These are phyloP conservation scores for Cuculus canorus DNA, from an alignment of 2,797 vertebrate species.

Conservation along the genomic window DNA sequence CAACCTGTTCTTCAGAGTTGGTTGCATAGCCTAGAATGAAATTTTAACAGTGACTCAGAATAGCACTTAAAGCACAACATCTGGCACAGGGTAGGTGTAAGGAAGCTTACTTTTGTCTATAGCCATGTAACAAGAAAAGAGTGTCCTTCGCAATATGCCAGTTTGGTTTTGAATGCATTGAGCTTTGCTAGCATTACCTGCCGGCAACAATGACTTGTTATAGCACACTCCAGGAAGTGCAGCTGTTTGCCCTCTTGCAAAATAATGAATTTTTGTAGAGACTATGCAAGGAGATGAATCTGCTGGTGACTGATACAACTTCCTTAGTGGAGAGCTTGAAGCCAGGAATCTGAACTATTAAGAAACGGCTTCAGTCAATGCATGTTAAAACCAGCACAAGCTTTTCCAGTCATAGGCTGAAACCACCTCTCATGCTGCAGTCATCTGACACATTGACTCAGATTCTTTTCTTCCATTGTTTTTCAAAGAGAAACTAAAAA, in stretches of 20 bases:
- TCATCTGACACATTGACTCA: background rate
- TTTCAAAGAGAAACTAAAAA: background rate
- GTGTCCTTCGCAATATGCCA: background rate
- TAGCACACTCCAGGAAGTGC: background rate
- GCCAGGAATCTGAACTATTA: background rate
- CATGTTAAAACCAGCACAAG: background rate
- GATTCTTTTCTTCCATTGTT: background rate
- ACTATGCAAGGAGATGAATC: background rate
- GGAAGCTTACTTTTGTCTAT: background rate
- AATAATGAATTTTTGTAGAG: background rate
- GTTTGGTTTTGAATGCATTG: background rate
- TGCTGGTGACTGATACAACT: background rate
- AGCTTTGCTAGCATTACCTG: background rate
- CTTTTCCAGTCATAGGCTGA: background rate
- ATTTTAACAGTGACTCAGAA: background rate
- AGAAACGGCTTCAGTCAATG: background rate
- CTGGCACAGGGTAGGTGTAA: background rate
- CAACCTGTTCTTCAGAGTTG: slow-evolving; percentile 27
- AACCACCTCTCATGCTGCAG: background rate
- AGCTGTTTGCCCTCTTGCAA: background rate
- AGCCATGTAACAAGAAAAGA: background rate
- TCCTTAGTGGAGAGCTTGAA: background rate
- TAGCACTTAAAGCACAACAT: background rate
- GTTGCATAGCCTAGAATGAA: background rate
- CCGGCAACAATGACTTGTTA: background rate